Percentiles rank a stretch among this genome's conserved stretches.
phyloP scores from a whole-genome alignment of 2,888 invertebrate species.

The Bursaphelenchus okinawaensis region DNA sequence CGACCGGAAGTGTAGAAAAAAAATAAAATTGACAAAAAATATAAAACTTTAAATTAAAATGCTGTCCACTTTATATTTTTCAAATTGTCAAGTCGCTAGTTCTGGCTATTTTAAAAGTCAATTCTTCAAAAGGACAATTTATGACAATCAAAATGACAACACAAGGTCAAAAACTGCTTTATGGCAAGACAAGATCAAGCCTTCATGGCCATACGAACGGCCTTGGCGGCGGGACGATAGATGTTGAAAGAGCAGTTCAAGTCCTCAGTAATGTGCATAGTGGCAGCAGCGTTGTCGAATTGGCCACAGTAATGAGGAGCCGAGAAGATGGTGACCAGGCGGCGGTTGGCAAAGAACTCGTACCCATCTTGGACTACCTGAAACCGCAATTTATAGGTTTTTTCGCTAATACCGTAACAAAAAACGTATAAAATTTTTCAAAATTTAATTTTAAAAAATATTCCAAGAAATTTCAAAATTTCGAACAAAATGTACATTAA shows the following conservation, averaged over 20 bases:
- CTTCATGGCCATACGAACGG: slow-evolving; percentile 19
- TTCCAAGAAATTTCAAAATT: neutral
- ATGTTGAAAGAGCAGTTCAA: slow-evolving; percentile 45
- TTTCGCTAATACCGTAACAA: too few relatives aligned
- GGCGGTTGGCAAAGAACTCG: slow-evolving; percentile 39
- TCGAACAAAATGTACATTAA: too few relatives aligned
- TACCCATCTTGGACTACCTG: slow-evolving; percentile 47
- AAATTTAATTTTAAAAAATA: neutral
- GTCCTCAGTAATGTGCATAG: slow-evolving; percentile 45
- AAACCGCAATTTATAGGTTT: neutral
- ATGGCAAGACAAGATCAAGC: neutral
- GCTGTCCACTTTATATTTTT: neutral
- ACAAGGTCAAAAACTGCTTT: neutral
- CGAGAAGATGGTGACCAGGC: slow-evolving; percentile 45
- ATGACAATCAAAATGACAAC: neutral
- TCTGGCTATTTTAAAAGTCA: too few relatives aligned
- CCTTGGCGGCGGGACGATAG: slow-evolving; percentile 38
- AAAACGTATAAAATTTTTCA: neutral
- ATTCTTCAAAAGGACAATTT: neutral
- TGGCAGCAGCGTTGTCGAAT: slow-evolving; percentile 35
- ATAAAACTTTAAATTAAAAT: neutral
- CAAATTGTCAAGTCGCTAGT: too few relatives aligned
- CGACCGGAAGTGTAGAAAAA: too few relatives aligned
- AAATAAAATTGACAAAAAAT: neutral
- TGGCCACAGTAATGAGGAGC: slow-evolving; percentile 48